A percentile compares a stretch with the other conserved stretches of the same genome.
Conservation (phyloP, 2,888 invertebrate genomes). For the Isotomurus palustris region DNA sequence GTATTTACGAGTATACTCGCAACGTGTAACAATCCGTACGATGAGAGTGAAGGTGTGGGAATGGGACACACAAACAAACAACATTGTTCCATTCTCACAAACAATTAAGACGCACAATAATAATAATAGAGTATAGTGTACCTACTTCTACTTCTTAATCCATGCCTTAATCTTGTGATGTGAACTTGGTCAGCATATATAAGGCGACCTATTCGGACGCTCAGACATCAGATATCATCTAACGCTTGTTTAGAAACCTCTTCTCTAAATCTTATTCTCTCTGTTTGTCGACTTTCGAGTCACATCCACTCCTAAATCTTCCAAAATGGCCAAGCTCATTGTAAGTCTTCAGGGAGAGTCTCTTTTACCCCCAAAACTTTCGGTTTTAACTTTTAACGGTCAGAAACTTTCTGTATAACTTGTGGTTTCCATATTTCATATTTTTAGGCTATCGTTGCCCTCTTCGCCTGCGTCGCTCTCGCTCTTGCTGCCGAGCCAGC, state of each 20-base stretch:
- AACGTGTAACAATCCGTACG: no score
- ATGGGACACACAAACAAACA: not conserved
- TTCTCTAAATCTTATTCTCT: not conserved
- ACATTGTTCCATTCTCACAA: not conserved
- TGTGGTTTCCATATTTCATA: constrained; percentile 7
- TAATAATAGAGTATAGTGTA: not conserved
- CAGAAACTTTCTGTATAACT: constrained; percentile 1
- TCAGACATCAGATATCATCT: constrained; percentile 21
- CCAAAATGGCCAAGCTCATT: constrained; percentile 42
- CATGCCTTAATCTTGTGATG: not conserved
- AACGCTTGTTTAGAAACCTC: constrained; percentile 11
- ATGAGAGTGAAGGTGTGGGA: not conserved
- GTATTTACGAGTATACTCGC: no score
- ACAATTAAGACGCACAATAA: no score
- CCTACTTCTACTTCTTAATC: not conserved
- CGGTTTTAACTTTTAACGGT: not conserved
- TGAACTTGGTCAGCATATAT: constrained; percentile 21
- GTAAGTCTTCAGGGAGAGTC: constrained; percentile 40
- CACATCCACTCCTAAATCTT: constrained; percentile 1
- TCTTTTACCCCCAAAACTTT: no score
- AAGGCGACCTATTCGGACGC: not conserved
- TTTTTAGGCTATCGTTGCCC: constrained; percentile 35
- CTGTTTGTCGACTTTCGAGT: constrained; percentile 15
- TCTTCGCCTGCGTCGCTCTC: constrained; percentile 38
- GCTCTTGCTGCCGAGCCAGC: constrained; percentile 31